Evolutionary conservation across 2,797 vertebrate species (phyloP), one percentile per base, ranked within the genome.

Genomic region (Brotula barbata): DNA sequence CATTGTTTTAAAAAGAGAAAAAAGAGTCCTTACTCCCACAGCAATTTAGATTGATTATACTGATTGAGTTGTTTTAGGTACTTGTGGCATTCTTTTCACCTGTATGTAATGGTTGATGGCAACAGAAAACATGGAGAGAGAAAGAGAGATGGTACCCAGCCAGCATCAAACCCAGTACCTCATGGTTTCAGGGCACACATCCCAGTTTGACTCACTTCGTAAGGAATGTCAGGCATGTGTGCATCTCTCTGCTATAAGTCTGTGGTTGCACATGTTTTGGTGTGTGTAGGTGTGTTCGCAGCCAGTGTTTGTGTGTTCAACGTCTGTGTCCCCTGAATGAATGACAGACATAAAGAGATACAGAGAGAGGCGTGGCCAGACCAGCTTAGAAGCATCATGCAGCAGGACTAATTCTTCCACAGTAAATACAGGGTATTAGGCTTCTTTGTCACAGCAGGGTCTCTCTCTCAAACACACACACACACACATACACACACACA

Each of bases 381-480:
- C 45, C 41, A 52, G 73, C 72, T 78, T 73, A 73, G 64, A 61
- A 64, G 53, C 72, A 80, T 81, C 69, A 71, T 76, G 50, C 45
- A 40, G 73, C 72, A 23, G 33, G 53, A 66, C 64, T 80, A 80
- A 83, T 86, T 83, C 79, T 79, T 75, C 68, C 77, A 78, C 75
- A 82, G 77, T 85, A 86, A 83, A 87, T 77, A 71, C 19, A n/a
- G 53, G 63, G 78, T 77, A 83, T 89, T 90, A 89, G 75, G 73
- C 80, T 73, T 87, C 86, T 79, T 75, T 73, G 83, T 77, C 85
- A 54, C 91, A 89, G 89, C 89, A 85, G 89, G 93, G 90, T 79
- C 87, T 71, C 88, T 40, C 59, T 53, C 52, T 37, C 50, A 60
- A 52, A 55, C 42, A 58, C 48, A 28, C 48, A 58, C 51, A 44